Evolutionary conservation across 2,888 invertebrate genomes (phyloP).

Genomic region (Macrosoma leucophasiata): DNA sequence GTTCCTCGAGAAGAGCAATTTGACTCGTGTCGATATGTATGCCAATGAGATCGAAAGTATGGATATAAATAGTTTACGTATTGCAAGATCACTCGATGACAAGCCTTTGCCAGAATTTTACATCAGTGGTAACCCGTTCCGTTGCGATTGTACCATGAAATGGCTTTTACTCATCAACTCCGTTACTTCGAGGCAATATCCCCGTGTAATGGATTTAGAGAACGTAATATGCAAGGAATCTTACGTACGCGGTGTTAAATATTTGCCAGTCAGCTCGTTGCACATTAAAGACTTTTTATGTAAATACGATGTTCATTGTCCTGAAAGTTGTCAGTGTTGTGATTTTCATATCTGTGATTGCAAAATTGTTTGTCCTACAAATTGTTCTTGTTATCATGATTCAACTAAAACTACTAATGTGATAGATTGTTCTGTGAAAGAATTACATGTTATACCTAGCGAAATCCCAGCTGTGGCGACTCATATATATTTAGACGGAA

Average conservation of each 20-base stretch:
- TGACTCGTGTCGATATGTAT: constrained; percentile 92
- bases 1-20: constrained; percentile 87
- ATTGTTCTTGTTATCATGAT: constrained; percentile 96
- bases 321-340: constrained; percentile 94
- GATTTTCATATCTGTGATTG: constrained; percentile 97
- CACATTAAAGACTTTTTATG: constrained; percentile 91
- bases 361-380: constrained; percentile 93
- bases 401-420: constrained; percentile 93
- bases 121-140: constrained; percentile 93
- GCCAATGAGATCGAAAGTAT: constrained; percentile 89
- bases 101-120: constrained; percentile 90
- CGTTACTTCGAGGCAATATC: constrained; percentile 87
- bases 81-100: constrained; percentile 81
- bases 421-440: constrained; percentile 90
- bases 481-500: constrained; percentile 94
- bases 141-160: constrained; percentile 96
- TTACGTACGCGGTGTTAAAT: constrained; percentile 86
- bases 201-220: constrained; percentile 90
- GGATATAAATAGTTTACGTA: constrained; percentile 86
- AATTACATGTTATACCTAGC: constrained; percentile 83
- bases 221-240: constrained; percentile 91
- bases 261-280: constrained; percentile 84
- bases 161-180: constrained; percentile 94
- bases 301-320: constrained; percentile 92
- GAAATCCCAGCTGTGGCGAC: constrained; percentile 94